Evolutionary conservation across 2,797 vertebrate species (phyloP).

Genomic region (Peromyscus attwateri): DNA sequence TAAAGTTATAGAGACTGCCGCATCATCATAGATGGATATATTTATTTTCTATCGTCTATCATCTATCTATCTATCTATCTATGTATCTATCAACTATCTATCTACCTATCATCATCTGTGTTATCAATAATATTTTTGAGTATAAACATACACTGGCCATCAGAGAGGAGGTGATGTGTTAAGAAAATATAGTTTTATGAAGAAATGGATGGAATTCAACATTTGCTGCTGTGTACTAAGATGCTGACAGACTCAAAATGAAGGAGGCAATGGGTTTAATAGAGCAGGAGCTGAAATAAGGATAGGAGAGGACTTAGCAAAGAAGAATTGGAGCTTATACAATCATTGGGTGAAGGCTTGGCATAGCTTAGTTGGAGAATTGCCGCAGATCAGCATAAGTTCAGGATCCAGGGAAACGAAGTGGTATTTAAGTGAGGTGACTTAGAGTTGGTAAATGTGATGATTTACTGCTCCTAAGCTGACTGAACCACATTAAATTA

Average conservation of each 20-base stretch:
- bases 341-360: background rate
- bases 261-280: background rate
- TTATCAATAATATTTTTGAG: slow-evolving; percentile 11
- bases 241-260: slow-evolving; percentile 29
- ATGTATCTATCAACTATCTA: background rate
- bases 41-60: background rate
- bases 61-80: background rate
- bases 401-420: slow-evolving; percentile 41
- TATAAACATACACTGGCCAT: background rate
- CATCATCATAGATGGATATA: background rate
- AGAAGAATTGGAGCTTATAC: background rate
- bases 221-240: background rate
- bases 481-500: slow-evolving; percentile 32
- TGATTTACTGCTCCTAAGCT: slow-evolving; percentile 41
- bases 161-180: background rate
- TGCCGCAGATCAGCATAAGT: slow-evolving; percentile 11
- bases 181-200: background rate
- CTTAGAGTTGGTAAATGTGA: slow-evolving; percentile 45
- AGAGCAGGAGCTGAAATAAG: background rate
- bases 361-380: background rate
- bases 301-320: background rate
- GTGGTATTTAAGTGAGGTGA: background rate
- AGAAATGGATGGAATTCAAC: background rate
- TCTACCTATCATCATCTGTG: background rate
- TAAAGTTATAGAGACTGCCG: background rate